These are phyloP conservation scores for Patagioenas fasciata DNA, from an alignment of 2,113 vertebrate species.

Conservation along the genomic window DNA sequence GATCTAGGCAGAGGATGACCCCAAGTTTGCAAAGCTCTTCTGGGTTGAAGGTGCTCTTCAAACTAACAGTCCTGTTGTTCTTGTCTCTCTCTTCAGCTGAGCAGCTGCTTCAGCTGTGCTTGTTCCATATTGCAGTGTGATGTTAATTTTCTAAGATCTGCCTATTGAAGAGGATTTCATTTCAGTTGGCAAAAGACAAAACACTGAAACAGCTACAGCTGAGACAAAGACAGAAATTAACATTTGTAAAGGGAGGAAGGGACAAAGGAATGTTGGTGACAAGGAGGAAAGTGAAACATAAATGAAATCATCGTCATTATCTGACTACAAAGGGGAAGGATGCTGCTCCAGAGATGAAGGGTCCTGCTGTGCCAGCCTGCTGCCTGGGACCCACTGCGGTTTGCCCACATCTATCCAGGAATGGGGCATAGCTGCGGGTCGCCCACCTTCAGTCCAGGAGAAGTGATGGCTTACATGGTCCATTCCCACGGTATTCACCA, in stretches of 20 bases:
- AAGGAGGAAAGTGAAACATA: conserved; percentile 54
- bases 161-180: conserved; percentile 21
- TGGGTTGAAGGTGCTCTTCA: neutral
- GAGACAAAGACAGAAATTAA: conserved; percentile 43
- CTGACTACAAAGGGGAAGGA: neutral
- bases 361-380: neutral
- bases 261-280: conserved; percentile 54
- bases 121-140: neutral
- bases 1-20: neutral
- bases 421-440: neutral
- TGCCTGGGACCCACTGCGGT: neutral
- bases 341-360: neutral
- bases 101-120: conserved; percentile 55
- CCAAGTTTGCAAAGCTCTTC: neutral
- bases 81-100: neutral
- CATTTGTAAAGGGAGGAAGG: conserved; percentile 45
- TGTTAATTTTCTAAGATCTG: conserved; percentile 47
- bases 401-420: neutral
- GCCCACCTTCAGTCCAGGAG: neutral
- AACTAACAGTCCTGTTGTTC: neutral
- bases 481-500: neutral
- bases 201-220: neutral
- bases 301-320: conserved; percentile 35
- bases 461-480: neutral
- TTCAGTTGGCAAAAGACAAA: conserved; percentile 50